Conservation (phyloP, 2,797 vertebrate species). For the Hirundo rustica region DNA sequence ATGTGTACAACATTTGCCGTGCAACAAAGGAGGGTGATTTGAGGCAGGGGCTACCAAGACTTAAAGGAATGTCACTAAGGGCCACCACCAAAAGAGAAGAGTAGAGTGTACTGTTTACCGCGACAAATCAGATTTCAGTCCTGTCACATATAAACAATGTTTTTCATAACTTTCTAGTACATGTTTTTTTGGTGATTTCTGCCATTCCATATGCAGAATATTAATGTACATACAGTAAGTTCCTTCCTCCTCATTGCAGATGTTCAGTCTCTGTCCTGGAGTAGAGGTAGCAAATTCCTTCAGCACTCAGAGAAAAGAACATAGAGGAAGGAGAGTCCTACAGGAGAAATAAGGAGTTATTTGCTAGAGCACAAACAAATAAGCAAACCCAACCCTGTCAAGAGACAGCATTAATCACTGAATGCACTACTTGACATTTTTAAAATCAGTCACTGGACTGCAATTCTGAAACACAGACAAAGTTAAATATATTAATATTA, state of each 20-base stretch:
- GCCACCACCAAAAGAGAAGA: background rate
- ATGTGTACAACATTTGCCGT: fast-evolving
- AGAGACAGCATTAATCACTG: background rate
- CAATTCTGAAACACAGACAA: background rate
- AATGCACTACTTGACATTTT: background rate
- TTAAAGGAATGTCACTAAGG: background rate
- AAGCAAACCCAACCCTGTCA: background rate
- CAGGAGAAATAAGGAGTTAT: background rate
- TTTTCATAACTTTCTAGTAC: background rate
- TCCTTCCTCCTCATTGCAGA: background rate
- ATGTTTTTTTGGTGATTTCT: background rate
- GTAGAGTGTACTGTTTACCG: fast-evolving
- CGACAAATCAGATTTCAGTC: background rate
- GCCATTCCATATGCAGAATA: background rate
- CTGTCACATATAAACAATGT: background rate
- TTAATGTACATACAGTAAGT: background rate
- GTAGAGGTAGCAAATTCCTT: background rate
- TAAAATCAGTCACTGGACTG: background rate
- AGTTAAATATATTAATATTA: background rate
- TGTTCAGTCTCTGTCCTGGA: background rate
- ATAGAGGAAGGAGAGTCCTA: background rate
- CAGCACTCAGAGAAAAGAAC: background rate
- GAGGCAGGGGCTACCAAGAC: background rate
- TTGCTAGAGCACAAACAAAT: background rate
- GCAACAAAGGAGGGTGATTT: background rate